Evolutionary conservation across 2,797 vertebrate species (phyloP).

Genomic region (Galaxias olidus): DNA sequence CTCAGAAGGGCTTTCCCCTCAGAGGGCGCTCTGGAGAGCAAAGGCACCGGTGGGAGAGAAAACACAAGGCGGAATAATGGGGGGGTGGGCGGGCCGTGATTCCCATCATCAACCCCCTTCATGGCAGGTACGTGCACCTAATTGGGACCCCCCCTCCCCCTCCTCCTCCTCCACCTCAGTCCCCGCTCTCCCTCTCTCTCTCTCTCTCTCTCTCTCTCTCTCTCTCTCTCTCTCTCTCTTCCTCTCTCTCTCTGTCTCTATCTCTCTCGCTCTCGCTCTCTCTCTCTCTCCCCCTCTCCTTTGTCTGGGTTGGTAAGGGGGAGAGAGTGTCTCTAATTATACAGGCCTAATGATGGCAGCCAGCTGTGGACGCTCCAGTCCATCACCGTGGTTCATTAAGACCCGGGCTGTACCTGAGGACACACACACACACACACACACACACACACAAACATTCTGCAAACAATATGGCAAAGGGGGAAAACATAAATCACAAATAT

Average conservation of each 20-base stretch:
- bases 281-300: conserved; percentile 17
- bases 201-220: too few species aligned
- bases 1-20: too few species aligned
- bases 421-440: too few species aligned
- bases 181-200: too few species aligned
- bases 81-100: conserved; percentile 33
- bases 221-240: too few species aligned
- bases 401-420: background rate
- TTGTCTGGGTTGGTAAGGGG: conserved; percentile 46
- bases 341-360: conserved; percentile 47
- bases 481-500: too few species aligned
- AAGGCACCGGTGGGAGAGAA: conserved; percentile 37
- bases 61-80: conserved; percentile 14
- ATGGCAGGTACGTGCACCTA: conserved; percentile 67
- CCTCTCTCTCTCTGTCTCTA: too few species aligned
- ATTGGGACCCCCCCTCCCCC: conserved; percentile 53
- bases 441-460: too few species aligned
- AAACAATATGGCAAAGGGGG: too few species aligned
- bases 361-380: conserved; percentile 66
- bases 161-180: background rate
- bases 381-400: conserved; percentile 59
- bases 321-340: conserved; percentile 28
- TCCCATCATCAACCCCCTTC: conserved; percentile 32
- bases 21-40: conserved; percentile 20
- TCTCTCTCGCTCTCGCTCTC: background rate